phyloP scores from a whole-genome alignment of 2,113 vertebrate species.

The Nansenia antarctica region DNA sequence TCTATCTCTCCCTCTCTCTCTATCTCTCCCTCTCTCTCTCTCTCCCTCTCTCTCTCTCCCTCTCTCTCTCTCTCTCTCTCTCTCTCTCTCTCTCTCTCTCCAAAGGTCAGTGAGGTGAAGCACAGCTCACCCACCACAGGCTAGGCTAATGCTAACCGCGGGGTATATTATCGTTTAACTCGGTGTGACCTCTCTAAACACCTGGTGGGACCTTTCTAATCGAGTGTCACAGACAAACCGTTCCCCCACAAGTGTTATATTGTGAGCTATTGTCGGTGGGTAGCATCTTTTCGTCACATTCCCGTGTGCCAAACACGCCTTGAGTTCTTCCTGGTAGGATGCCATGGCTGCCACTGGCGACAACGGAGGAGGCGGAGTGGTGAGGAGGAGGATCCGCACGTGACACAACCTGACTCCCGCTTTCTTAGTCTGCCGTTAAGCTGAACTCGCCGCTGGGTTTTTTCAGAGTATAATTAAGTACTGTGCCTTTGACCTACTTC shows the following conservation, averaged over 20 bases:
- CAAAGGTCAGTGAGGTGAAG: conserved; percentile 47
- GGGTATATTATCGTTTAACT: conserved; percentile 46
- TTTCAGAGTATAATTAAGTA: no score
- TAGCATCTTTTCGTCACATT: conserved; percentile 19
- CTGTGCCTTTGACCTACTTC: conserved; percentile 26
- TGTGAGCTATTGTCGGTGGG: conserved; percentile 12
- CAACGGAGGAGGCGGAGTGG: no score
- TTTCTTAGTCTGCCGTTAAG: neutral
- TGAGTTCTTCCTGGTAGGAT: neutral
- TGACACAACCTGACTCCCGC: neutral
- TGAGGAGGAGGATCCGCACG: no score
- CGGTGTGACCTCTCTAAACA: conserved; percentile 40
- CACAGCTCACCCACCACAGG: conserved; percentile 11
- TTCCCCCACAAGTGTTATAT: conserved; percentile 17
- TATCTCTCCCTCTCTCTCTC: no score
- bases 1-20: no score
- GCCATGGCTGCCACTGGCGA: neutral
- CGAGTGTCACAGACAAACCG: conserved; percentile 43
- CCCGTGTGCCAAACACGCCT: neutral
- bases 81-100: no score
- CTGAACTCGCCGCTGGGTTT: neutral
- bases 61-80: no score
- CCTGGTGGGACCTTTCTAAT: conserved; percentile 38
- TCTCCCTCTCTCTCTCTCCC: no score
- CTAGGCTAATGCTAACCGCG: conserved; percentile 42